phyloP scores from a whole-genome alignment of 2,888 invertebrate species.

The Acanthosepion esculentum region DNA sequence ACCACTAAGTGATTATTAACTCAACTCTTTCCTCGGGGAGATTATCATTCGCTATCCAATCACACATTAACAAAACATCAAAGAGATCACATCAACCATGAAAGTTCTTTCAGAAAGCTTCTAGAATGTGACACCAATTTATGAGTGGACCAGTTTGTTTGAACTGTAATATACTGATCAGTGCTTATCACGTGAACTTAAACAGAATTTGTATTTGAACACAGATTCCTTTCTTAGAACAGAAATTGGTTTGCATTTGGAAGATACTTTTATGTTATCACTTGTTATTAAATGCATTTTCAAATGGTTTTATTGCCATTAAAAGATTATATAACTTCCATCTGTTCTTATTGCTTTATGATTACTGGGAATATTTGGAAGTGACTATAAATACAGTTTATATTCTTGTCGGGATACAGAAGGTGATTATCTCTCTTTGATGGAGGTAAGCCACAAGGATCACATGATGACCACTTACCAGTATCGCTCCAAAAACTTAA shows the following conservation, averaged over 20 bases:
- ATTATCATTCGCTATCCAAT: not conserved
- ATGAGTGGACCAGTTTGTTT: not conserved
- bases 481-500: too few species aligned
- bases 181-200: not conserved
- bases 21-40: not conserved
- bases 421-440: too few species aligned
- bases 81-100: not conserved
- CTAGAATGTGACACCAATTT: not conserved
- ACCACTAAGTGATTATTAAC: not conserved
- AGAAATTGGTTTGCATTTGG: not conserved
- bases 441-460: too few species aligned
- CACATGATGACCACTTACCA: too few species aligned
- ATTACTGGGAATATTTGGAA: too few species aligned
- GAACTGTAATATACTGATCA: not conserved
- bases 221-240: not conserved
- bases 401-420: too few species aligned
- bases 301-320: too few species aligned
- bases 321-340: too few species aligned
- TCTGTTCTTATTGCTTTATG: too few species aligned
- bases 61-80: slow-evolving; percentile 33
- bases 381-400: too few species aligned
- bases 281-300: not conserved
- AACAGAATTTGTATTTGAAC: not conserved
- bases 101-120: not conserved
- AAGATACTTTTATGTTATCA: not conserved